These are phyloP conservation scores for Lasiurus borealis DNA, from an alignment of 2,113 vertebrate species.

Conservation along the genomic window DNA sequence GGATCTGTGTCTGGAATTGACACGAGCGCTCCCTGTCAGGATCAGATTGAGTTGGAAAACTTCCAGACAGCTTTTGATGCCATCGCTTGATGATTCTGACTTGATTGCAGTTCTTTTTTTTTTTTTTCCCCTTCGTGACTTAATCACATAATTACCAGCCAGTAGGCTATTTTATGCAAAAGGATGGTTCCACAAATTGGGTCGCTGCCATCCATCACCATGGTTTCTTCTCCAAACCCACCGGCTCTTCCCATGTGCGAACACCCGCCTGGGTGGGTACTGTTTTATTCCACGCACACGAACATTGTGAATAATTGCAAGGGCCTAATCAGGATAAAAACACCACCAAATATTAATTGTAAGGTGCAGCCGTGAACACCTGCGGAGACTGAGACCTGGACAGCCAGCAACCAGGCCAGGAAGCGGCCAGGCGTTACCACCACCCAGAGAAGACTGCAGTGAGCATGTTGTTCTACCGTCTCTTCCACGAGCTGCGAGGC, in stretches of 20 bases:
- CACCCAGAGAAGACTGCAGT: neutral
- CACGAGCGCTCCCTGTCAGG: neutral
- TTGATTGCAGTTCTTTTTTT: slow-evolving; percentile 78
- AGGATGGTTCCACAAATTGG: slow-evolving; percentile 81
- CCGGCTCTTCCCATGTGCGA: slow-evolving; percentile 59
- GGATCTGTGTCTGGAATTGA: slow-evolving; percentile 24
- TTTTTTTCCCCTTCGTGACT: slow-evolving; percentile 66
- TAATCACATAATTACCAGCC: slow-evolving; percentile 82
- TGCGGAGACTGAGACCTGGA: neutral
- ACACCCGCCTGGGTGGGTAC: slow-evolving; percentile 15
- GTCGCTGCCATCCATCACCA: slow-evolving; percentile 81
- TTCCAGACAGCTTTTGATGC: slow-evolving; percentile 14
- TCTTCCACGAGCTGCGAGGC: neutral
- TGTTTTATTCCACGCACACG: slow-evolving; percentile 55
- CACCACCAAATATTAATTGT: too few relatives aligned
- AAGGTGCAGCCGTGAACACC: neutral
- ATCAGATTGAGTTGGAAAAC: slow-evolving; percentile 38
- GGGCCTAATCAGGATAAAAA: neutral
- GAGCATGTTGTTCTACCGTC: neutral
- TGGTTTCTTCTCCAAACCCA: slow-evolving; percentile 74
- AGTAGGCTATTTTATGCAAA: slow-evolving; percentile 74
- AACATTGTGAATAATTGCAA: slow-evolving; percentile 30
- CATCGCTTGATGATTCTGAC: slow-evolving; percentile 65
- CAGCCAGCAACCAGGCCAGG: neutral
- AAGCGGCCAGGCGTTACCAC: neutral